Evolutionary conservation across 2,113 vertebrate species (phyloP).

Genomic region (Formicarius rufipectus): DNA sequence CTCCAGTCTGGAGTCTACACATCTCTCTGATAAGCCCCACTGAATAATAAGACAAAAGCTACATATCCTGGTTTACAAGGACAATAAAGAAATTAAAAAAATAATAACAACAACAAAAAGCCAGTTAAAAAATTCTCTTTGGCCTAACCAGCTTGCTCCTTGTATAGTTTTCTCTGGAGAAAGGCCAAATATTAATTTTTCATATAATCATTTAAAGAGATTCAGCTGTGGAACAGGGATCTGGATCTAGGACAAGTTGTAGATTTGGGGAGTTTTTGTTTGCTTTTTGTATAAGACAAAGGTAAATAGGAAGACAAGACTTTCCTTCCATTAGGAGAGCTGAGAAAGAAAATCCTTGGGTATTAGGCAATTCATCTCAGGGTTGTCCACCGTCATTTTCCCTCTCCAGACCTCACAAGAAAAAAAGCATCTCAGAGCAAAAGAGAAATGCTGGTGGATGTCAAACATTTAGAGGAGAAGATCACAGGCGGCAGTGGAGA

Average conservation of each 20-base stretch:
- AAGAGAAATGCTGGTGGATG: conserved; percentile 23
- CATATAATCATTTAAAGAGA: not conserved
- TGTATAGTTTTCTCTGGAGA: not conserved
- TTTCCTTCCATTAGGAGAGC: not conserved
- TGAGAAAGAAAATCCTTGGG: conserved; percentile 4
- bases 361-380: not conserved
- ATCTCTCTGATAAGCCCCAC: not conserved
- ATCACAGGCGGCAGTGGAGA: conserved; percentile 41
- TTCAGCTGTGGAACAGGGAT: not conserved
- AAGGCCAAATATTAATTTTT: not conserved
- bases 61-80: not conserved
- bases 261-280: not conserved
- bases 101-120: not conserved
- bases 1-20: not conserved
- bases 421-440: not conserved
- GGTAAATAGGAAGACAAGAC: not conserved
- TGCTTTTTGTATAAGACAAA: not conserved
- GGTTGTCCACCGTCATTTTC: not conserved
- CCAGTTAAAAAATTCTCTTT: not conserved
- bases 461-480: conserved; percentile 25
- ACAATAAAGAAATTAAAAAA: not conserved
- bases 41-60: not conserved
- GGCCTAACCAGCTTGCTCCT: not conserved
- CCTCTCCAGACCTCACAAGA: not conserved
- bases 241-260: not conserved